phyloP scores from a whole-genome alignment of 92 coral and sea anemone genomes.

The Montipora capitata region DNA sequence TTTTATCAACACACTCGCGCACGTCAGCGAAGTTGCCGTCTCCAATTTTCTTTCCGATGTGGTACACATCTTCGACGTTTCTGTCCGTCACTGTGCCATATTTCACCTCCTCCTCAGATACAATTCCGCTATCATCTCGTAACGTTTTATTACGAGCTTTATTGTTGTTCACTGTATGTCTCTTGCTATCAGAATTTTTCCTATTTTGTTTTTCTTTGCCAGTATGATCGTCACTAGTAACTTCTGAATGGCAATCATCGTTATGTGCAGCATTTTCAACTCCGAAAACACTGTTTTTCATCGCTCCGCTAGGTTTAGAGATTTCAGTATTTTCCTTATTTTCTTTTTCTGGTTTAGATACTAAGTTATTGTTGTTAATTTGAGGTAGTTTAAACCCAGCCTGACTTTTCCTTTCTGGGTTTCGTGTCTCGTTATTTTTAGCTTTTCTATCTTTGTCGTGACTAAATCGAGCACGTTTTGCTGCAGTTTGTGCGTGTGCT shows the following conservation, averaged over 20 bases:
- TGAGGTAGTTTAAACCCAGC: slow-evolving; percentile 83
- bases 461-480: slow-evolving; percentile 46
- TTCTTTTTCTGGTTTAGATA: slow-evolving; percentile 58
- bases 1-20: slow-evolving; percentile 86
- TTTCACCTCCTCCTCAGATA: slow-evolving; percentile 65
- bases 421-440: background rate
- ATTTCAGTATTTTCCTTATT: slow-evolving; percentile 20
- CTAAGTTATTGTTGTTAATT: slow-evolving; percentile 75
- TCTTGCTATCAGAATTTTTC: slow-evolving; percentile 46
- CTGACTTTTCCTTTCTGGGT: background rate
- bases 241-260: background rate
- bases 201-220: slow-evolving; percentile 33
- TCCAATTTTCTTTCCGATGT: slow-evolving; percentile 93
- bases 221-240: background rate
- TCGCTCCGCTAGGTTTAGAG: background rate
- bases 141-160: slow-evolving; percentile 42
- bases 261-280: slow-evolving; percentile 22
- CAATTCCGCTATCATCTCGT: slow-evolving; percentile 52
- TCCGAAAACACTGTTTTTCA: background rate
- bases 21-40: slow-evolving; percentile 99
- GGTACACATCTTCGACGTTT: slow-evolving; percentile 90
- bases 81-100: slow-evolving; percentile 83
- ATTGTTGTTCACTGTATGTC: background rate
- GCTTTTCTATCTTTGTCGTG: slow-evolving; percentile 14
- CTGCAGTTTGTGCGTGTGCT: slow-evolving; percentile 19